phyloP scores from a whole-genome alignment of 2,113 vertebrate genomes.

The Hemiprocne comata region DNA sequence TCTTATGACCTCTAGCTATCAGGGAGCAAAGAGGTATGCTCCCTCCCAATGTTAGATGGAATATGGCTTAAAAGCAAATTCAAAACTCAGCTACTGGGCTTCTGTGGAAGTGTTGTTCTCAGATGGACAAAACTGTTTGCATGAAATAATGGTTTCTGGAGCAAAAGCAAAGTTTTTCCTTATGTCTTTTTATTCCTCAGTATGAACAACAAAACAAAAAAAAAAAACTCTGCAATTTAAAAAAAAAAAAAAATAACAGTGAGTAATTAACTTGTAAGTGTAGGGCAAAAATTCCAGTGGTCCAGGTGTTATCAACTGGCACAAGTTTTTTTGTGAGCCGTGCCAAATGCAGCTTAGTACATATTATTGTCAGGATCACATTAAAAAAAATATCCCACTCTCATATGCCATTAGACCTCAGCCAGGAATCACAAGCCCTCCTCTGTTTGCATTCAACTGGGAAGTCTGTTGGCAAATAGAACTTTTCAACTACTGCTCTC shows the following conservation, averaged over 20 bases:
- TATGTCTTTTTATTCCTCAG: neutral
- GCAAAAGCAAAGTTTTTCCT: neutral
- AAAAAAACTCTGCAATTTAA: neutral
- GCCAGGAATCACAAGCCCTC: neutral
- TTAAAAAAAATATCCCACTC: neutral
- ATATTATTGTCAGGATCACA: neutral
- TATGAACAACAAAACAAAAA: neutral
- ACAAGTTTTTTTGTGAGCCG: neutral
- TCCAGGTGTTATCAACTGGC: neutral
- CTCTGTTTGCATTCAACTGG: neutral
- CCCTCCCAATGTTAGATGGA: neutral
- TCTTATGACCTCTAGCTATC: neutral
- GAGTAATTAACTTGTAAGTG: neutral
- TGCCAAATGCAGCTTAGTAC: neutral
- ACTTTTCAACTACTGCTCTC: neutral
- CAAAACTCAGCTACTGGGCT: neutral
- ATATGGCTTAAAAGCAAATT: neutral
- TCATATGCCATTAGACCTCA: neutral
- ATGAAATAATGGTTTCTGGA: neutral
- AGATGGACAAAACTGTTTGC: neutral
- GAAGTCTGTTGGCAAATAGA: neutral
- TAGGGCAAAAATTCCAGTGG: neutral
- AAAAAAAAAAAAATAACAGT: neutral
- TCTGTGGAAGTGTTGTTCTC: neutral
- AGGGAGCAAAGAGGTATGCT: neutral